phyloP scores from a whole-genome alignment of 2,888 invertebrate species.

The Hirtodrosophila confusa region DNA sequence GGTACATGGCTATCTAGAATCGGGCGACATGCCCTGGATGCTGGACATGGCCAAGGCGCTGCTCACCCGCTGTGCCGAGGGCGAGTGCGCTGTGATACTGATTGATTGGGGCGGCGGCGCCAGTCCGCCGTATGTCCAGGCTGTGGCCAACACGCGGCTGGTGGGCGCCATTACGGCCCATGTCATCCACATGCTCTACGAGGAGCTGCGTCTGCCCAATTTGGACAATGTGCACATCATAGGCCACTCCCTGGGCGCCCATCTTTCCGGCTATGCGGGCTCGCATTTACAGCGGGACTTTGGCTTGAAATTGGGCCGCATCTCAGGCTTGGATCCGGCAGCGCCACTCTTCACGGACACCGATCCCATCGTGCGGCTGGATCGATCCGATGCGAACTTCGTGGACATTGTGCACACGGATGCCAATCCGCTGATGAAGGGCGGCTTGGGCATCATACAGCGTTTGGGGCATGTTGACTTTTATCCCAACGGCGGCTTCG shows the following conservation, averaged over 20 bases:
- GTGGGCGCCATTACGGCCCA: constrained; percentile 93
- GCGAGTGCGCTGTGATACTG: constrained; percentile 90
- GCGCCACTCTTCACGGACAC: constrained; percentile 95
- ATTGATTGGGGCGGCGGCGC: constrained; percentile 95
- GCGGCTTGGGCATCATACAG: constrained; percentile 92
- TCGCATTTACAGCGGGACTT: constrained; percentile 89
- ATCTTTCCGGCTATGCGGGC: constrained; percentile 93
- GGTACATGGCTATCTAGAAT: constrained; percentile 94
- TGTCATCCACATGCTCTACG: constrained; percentile 87
- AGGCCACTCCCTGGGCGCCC: constrained; percentile 94
- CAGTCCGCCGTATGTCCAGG: constrained; percentile 94
- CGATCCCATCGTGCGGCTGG: constrained; percentile 91
- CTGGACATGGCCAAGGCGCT: constrained; percentile 89
- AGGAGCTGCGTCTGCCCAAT: constrained; percentile 85
- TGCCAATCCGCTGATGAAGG: constrained; percentile 90
- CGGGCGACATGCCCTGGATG: constrained; percentile 89
- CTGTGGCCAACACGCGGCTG: constrained; percentile 94
- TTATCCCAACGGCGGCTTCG: constrained; percentile 94
- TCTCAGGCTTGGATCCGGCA: constrained; percentile 95
- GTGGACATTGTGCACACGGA: constrained; percentile 97
- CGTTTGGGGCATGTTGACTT: constrained; percentile 95
- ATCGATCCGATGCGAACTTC: constrained; percentile 93
- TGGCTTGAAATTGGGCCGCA: constrained; percentile 89
- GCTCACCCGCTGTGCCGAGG: constrained; percentile 87
- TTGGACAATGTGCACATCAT: constrained; percentile 91